Conservation (phyloP, 2,888 invertebrate species). For the Philopedon plagiatum region DNA sequence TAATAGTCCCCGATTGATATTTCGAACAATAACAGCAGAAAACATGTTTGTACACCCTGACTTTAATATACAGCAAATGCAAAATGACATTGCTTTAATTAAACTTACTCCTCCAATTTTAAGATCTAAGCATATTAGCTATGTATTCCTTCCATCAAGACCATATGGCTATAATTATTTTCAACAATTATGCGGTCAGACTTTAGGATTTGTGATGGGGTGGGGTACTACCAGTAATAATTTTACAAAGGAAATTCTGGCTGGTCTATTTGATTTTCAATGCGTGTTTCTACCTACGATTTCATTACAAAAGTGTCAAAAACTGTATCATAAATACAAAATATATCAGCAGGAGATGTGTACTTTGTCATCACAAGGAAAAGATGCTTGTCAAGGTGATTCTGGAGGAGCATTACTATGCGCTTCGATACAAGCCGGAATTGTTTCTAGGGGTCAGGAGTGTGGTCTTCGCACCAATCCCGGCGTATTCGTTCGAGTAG, state of each 20-base stretch:
- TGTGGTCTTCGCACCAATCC: slow-evolving; percentile 25
- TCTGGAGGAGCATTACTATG: slow-evolving; percentile 36
- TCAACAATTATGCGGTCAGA: not conserved
- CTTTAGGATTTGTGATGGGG: slow-evolving; percentile 26
- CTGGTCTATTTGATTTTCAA: not conserved
- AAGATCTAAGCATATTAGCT: not conserved
- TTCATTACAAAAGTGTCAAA: not conserved
- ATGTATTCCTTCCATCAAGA: not conserved
- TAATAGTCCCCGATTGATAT: not conserved
- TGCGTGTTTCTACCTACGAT: slow-evolving; percentile 14
- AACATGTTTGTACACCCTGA: not conserved
- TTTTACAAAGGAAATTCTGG: not conserved
- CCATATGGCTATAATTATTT: not conserved
- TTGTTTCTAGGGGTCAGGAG: slow-evolving; percentile 24
- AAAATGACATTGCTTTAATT: slow-evolving; percentile 23
- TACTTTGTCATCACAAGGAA: slow-evolving; percentile 22
- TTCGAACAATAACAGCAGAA: not conserved
- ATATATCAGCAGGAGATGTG: not conserved
- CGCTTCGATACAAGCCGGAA: slow-evolving; percentile 19
- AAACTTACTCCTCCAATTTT: not conserved
- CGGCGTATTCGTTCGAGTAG: slow-evolving; percentile 21
- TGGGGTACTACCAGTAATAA: slow-evolving; percentile 4
- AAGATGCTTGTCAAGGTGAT: slow-evolving; percentile 29
- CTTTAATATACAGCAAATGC: not conserved
- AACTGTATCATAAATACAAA: not conserved